Conservation (phyloP, 2,797 vertebrate species). For the Gymnothorax reevesii region DNA sequence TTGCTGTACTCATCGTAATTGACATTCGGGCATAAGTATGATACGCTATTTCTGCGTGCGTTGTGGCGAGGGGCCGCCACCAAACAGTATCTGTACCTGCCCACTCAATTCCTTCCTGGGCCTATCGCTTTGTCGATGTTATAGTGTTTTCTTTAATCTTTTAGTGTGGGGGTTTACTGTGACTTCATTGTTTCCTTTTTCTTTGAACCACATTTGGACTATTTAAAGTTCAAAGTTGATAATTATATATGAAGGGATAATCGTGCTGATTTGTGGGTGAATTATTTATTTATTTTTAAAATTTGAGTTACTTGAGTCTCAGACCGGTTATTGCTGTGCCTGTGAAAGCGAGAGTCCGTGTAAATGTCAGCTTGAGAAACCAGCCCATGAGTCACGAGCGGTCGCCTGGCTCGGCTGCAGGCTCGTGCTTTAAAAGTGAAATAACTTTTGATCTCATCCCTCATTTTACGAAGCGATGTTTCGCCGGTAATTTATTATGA, state of each 20-base stretch:
- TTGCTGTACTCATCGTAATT: background rate
- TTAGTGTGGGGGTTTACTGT: background rate
- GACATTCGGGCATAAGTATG: background rate
- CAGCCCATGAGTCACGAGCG: slow-evolving; percentile 1
- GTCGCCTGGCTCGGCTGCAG: background rate
- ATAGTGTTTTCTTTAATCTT: background rate
- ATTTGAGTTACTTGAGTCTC: background rate
- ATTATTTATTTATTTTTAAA: background rate
- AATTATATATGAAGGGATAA: background rate
- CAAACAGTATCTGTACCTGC: background rate
- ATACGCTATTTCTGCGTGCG: background rate
- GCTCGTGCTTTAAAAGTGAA: background rate
- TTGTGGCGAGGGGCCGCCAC: background rate
- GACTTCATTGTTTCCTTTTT: background rate
- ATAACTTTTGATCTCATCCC: background rate
- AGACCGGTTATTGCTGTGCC: background rate
- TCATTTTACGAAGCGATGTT: background rate
- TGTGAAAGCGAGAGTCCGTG: background rate
- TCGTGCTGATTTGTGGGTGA: background rate
- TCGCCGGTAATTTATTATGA: background rate
- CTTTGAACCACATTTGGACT: background rate
- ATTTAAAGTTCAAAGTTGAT: background rate
- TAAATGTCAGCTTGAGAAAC: background rate
- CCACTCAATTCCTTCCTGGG: background rate
- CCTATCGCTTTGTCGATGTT: background rate